Evolutionary conservation across 92 coral and sea anemone species (phyloP), one percentile per base, ranked within the genome.

Genomic region (Palythoa grandis): DNA sequence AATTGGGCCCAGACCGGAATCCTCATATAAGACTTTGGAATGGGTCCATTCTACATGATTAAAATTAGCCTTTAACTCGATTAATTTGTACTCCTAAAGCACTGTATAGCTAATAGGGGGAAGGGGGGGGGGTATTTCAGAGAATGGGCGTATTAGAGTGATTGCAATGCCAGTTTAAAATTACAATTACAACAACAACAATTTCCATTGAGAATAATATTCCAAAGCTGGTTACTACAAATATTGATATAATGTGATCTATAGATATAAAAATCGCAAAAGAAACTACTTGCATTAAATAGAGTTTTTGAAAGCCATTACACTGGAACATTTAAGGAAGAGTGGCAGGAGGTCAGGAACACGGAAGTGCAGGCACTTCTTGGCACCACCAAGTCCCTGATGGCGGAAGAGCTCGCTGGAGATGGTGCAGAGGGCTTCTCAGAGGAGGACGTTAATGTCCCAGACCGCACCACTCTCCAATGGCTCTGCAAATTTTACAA

Each of bases 341-440:
- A 70, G 43, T 70, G 74, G 74, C 74, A 35, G 48, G 74, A 70
- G n/a, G 43, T 70, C 74, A 38, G 47, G 50, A 70, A 17, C 20
- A 50, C 35, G 15, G n/a, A 70, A 70, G 50, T 70, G 50, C 19
- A 70, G 47, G n/a, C 47, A 4, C 48, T 25, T 29, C 47, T 70
- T 5, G 17, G 47, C 40, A 38, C 74, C 74, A 70, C 74, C 40
- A 70, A 70, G 48, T 70, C 74, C n/a, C 74, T 70, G 48, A 29
- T 70, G n/a, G 74, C 47, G 6, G 74, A 70, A 38, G 50, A 70
- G 74, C 74, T 70, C 14, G 74, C 74, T 70, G 43, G 74, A 38
- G 74, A 70, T 70, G 50, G 74, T 13, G 48, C 74, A 25, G 20
- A 29, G n/a, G 47, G 47, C 74, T 70, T 70, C 48, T 29, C 74